A percentile compares a stretch with the other conserved stretches of the same genome.
Evolutionary conservation across 2,113 vertebrate species (phyloP).

Genomic region (Erythrolamprus reginae): DNA sequence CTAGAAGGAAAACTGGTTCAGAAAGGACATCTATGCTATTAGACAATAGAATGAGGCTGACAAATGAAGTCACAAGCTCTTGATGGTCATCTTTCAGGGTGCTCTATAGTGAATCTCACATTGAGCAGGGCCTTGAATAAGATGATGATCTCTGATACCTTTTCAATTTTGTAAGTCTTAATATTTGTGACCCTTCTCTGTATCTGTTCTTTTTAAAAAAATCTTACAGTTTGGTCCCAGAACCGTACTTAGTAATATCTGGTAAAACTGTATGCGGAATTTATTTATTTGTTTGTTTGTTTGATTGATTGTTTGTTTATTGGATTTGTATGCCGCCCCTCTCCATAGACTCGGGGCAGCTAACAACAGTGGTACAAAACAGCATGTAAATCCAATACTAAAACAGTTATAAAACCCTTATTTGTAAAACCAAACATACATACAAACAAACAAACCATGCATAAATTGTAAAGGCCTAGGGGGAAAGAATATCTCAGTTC

Average conservation of each 20-base stretch:
- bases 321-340: no score
- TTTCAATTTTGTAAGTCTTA: neutral
- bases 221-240: neutral
- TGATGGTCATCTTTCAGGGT: neutral
- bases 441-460: no score
- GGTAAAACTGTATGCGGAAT: neutral
- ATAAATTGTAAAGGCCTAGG: no score
- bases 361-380: no score
- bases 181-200: neutral
- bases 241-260: neutral
- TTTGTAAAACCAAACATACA: no score
- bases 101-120: neutral
- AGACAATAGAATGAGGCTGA: neutral
- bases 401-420: no score
- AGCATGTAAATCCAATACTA: no score
- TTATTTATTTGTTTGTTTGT: no score
- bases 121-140: neutral
- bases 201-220: neutral
- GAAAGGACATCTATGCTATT: neutral
- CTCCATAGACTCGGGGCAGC: no score
- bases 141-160: neutral
- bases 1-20: neutral
- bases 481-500: no score
- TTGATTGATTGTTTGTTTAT: no score
- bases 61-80: neutral